A percentile compares a stretch with the other conserved stretches of the same genome.
Evolutionary conservation across 2,888 invertebrate genomes (phyloP).

Genomic region (Nomada ruficornis): DNA sequence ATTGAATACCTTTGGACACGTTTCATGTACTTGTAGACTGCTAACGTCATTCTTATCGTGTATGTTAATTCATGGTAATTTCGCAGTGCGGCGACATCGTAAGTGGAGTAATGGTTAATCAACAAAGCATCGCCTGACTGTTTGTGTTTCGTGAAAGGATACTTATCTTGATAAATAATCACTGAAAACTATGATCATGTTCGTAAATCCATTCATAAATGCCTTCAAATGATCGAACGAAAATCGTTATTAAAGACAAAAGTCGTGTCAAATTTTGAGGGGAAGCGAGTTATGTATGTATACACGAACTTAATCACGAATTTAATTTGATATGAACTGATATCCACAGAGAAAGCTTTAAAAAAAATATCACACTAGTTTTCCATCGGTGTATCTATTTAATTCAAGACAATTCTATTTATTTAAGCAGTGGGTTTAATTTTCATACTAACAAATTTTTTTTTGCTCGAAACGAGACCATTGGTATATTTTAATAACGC

Average conservation of each 20-base stretch:
- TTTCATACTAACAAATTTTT: not conserved
- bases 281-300: too few species aligned
- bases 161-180: constrained; percentile 42
- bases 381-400: too few species aligned
- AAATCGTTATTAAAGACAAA: not conserved
- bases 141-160: constrained; percentile 50
- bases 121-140: constrained; percentile 58
- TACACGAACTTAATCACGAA: too few species aligned
- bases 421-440: too few species aligned
- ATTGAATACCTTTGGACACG: constrained; percentile 51
- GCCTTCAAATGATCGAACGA: not conserved
- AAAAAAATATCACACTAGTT: too few species aligned
- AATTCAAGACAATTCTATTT: too few species aligned
- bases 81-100: constrained; percentile 46
- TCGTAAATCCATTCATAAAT: not conserved
- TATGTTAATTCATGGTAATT: constrained; percentile 68
- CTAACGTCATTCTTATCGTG: constrained; percentile 54
- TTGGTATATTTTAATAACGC: not conserved
- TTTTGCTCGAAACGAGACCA: not conserved
- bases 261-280: too few species aligned
- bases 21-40: constrained; percentile 40
- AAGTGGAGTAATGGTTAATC: constrained; percentile 58
- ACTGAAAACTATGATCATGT: constrained; percentile 12
- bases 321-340: too few species aligned
- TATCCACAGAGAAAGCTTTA: too few species aligned